phyloP scores from a whole-genome alignment of 2,113 vertebrate genomes.

The Fregata magnificens region DNA sequence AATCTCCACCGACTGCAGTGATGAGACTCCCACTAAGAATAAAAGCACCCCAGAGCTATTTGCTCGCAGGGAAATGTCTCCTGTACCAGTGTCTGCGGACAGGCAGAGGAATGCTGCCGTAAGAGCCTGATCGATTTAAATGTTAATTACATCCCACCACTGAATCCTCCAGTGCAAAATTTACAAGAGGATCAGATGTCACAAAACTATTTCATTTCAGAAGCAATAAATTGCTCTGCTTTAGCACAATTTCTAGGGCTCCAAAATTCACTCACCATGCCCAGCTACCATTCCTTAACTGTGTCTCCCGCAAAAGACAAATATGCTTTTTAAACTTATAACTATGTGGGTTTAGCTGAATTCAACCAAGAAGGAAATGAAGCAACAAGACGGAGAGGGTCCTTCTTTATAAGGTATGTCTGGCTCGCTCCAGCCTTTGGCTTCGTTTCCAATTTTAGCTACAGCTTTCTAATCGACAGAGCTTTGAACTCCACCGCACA shows the following conservation, averaged over 20 bases:
- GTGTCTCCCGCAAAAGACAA: background rate
- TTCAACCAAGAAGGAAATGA: background rate
- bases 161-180: background rate
- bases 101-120: background rate
- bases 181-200: background rate
- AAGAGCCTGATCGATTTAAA: background rate
- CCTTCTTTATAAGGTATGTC: background rate
- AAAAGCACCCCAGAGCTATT: background rate
- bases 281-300: background rate
- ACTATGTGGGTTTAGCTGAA: background rate
- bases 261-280: background rate
- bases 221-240: background rate
- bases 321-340: background rate
- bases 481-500: background rate
- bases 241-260: background rate
- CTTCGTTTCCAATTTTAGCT: background rate
- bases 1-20: background rate
- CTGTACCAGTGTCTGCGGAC: background rate
- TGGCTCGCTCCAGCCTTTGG: background rate
- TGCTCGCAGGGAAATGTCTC: background rate
- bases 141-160: background rate
- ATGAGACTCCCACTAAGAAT: background rate
- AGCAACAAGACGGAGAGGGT: background rate
- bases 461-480: background rate
- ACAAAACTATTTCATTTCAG: background rate